Percentiles rank a stretch among this genome's conserved stretches.
phyloP scores from a whole-genome alignment of 2,797 vertebrate species.

The Gephyroberyx darwinii region DNA sequence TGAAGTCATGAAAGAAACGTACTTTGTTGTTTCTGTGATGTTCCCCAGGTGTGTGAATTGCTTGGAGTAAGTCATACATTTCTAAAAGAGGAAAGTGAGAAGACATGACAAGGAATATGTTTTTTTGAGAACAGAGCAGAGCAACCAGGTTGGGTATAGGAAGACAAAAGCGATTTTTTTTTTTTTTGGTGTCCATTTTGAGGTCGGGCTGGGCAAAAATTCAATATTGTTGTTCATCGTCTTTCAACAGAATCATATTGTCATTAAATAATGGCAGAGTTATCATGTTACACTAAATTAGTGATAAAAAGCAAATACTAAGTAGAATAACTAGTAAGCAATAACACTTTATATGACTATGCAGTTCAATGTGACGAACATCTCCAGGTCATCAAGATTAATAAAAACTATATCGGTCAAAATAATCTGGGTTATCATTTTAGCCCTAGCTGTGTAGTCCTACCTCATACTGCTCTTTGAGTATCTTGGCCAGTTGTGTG shows the following conservation, averaged over 20 bases:
- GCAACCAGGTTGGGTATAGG: not conserved
- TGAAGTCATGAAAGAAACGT: constrained; percentile 53
- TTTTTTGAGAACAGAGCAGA: not conserved
- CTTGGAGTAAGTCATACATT: constrained; percentile 92
- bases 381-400: not conserved
- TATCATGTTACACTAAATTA: no score
- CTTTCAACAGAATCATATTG: no score
- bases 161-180: not conserved
- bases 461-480: constrained; percentile 92
- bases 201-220: no score
- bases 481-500: constrained; percentile 87
- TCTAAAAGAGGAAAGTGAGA: constrained; percentile 76
- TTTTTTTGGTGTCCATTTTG: not conserved
- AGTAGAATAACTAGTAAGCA: no score
- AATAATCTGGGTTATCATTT: not conserved
- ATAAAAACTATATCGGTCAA: not conserved
- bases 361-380: no score
- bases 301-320: no score
- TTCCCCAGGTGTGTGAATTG: constrained; percentile 97
- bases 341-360: no score
- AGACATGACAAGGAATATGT: not conserved
- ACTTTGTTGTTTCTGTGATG: constrained; percentile 91
- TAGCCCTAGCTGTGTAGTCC: not conserved
- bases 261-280: no score
- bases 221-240: no score